phyloP scores from a whole-genome alignment of 2,113 vertebrate genomes.

The Tyrannus savana region DNA sequence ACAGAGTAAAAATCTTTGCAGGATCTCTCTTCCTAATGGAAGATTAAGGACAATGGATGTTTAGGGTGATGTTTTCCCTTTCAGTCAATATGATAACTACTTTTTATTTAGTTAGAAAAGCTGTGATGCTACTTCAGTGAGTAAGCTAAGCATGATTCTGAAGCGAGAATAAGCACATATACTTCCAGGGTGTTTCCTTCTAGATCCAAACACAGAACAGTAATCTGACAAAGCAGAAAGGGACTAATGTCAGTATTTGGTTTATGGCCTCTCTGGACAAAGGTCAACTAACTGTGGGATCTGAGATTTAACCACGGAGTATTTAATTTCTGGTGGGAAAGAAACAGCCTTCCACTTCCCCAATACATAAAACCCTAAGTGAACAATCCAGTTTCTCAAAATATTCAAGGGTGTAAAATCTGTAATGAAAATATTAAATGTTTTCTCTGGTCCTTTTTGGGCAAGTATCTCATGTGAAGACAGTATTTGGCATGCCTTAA shows the following conservation, averaged over 20 bases:
- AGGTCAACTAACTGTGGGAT: not conserved
- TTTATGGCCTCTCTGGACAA: not conserved
- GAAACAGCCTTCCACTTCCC: not conserved
- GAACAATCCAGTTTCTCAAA: not conserved
- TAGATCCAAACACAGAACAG: not conserved
- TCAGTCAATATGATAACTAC: not conserved
- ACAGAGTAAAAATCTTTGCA: not conserved
- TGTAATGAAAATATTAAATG: not conserved
- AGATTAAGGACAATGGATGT: not conserved
- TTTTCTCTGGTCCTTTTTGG: slow-evolving; percentile 1
- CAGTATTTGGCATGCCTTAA: not conserved
- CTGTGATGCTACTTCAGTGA: not conserved
- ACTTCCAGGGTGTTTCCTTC: not conserved
- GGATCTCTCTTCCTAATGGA: not conserved
- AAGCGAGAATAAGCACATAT: not conserved
- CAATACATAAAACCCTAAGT: not conserved
- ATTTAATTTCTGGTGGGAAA: not conserved
- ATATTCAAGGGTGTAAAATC: not conserved
- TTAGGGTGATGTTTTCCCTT: not conserved
- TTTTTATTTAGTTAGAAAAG: not conserved
- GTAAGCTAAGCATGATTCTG: not conserved
- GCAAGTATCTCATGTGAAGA: not conserved
- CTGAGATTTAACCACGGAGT: not conserved
- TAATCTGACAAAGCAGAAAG: not conserved
- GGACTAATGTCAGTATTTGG: not conserved